These are phyloP conservation scores for Phanerotoma sp. DNA, from an alignment of 2,888 invertebrate species.

Conservation along the genomic window DNA sequence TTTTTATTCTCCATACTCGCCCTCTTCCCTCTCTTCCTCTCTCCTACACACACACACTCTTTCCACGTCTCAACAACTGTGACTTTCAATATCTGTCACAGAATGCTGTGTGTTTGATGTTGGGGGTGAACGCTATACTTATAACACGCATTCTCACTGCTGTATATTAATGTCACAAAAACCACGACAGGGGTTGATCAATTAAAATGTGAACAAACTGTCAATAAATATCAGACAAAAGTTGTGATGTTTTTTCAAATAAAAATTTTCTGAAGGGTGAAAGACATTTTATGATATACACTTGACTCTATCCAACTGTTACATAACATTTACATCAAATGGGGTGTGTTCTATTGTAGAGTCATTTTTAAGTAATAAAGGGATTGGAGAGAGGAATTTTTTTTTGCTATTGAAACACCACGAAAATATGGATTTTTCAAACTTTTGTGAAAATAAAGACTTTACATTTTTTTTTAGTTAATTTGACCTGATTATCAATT, in stretches of 20 bases:
- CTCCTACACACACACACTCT: not conserved
- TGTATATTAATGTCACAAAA: not conserved
- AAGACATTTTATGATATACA: too few relatives aligned
- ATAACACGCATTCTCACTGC: not conserved
- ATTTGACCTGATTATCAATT: too few relatives aligned
- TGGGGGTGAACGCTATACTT: constrained; percentile 1
- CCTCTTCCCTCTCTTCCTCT: not conserved
- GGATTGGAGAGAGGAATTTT: too few relatives aligned
- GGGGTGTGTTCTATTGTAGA: too few relatives aligned
- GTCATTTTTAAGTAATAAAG: too few relatives aligned
- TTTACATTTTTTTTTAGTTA: too few relatives aligned
- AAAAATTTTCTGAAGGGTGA: too few relatives aligned
- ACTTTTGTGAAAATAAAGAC: too few relatives aligned
- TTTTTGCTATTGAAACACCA: too few relatives aligned
- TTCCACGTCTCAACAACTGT: not conserved
- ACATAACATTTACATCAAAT: too few relatives aligned
- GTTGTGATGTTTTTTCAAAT: not conserved
- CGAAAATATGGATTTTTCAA: too few relatives aligned
- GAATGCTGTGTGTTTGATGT: not conserved
- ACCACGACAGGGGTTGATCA: not conserved
- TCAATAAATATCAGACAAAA: not conserved
- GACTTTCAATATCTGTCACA: constrained; percentile 18
- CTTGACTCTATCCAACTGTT: too few relatives aligned
- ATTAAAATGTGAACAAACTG: constrained; percentile 9
- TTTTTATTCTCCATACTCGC: constrained; percentile 1